Percentiles rank a stretch among this genome's conserved stretches.
Conservation (phyloP, 2,888 invertebrate genomes). For the Tridacna gigas region DNA sequence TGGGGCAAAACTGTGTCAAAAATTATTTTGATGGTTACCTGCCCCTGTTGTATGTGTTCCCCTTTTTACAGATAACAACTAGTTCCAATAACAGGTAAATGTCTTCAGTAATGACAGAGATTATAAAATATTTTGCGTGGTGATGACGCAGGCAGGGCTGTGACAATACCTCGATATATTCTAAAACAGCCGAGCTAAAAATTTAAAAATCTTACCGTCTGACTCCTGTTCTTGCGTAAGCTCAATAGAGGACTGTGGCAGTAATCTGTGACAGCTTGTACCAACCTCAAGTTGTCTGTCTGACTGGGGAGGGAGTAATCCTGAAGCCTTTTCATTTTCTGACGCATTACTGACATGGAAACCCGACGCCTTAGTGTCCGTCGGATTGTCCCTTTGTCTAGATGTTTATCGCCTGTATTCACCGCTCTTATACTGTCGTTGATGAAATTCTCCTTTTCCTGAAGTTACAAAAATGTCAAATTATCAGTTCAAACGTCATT, state of each 20-base stretch:
- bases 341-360: conserved; percentile 68
- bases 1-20: too few species aligned
- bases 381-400: conserved; percentile 48
- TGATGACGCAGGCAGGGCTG: too few species aligned
- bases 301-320: conserved; percentile 71
- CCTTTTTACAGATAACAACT: too few species aligned
- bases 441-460: conserved; percentile 55
- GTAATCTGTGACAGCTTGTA: conserved; percentile 43
- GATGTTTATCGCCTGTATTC: conserved; percentile 8
- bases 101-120: too few species aligned
- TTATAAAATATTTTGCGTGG: too few species aligned
- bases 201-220: conserved; percentile 37
- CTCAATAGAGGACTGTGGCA: conserved; percentile 57
- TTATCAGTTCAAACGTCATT: too few species aligned
- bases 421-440: conserved; percentile 13
- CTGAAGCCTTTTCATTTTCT: conserved; percentile 70
- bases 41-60: too few species aligned
- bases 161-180: too few species aligned
- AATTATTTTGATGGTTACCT: too few species aligned
- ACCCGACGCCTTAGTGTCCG: conserved; percentile 68
- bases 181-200: background rate
- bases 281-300: conserved; percentile 58
- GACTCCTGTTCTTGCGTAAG: conserved; percentile 24
- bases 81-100: too few species aligned
- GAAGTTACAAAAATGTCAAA: conserved; percentile 2